These are phyloP conservation scores for Rhodinocichla rosea DNA, from an alignment of 2,113 vertebrate species.

Conservation along the genomic window DNA sequence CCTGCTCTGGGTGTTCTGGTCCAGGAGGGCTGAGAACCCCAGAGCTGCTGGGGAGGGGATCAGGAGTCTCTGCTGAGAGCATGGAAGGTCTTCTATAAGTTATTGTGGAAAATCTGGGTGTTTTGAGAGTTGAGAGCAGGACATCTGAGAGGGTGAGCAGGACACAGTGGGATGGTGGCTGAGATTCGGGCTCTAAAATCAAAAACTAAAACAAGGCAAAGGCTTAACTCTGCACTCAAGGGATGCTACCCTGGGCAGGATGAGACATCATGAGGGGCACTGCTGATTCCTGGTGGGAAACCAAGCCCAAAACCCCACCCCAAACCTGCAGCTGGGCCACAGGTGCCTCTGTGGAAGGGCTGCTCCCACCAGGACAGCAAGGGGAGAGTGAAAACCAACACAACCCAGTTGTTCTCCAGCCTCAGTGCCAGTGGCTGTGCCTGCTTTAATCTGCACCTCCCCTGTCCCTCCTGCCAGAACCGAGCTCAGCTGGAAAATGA, in stretches of 20 bases:
- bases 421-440: fast-evolving
- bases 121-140: background rate
- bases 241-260: background rate
- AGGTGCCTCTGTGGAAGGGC: fast-evolving
- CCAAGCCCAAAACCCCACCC: background rate
- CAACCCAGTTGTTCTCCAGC: background rate
- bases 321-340: background rate
- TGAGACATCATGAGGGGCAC: background rate
- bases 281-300: fast-evolving
- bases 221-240: background rate
- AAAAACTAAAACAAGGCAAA: background rate
- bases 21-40: background rate
- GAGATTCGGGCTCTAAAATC: background rate
- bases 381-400: background rate
- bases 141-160: background rate
- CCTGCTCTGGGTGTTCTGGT: background rate
- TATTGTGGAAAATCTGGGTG: fast-evolving
- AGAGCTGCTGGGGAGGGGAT: background rate
- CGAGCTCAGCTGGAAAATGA: no score
- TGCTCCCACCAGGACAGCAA: background rate
- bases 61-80: background rate
- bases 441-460: background rate
- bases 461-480: fast-evolving
- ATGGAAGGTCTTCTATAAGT: background rate
- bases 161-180: background rate